Conservation (phyloP, 1,140 invertebrate species). For the Drosophila cardini region DNA sequence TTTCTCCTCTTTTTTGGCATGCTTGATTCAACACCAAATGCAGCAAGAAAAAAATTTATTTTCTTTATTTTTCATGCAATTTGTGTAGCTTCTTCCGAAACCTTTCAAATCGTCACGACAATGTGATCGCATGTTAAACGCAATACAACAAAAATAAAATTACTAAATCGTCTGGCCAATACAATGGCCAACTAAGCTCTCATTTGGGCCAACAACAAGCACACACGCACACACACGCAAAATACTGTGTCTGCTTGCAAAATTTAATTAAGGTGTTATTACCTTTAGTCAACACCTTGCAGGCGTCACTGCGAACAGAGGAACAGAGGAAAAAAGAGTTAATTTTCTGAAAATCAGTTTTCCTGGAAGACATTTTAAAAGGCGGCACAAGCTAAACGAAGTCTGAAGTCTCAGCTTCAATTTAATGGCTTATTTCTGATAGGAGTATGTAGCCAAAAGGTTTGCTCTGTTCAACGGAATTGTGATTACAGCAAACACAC, state of each 20-base stretch:
- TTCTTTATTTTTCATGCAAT: slow-evolving; percentile 2
- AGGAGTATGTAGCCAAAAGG: slow-evolving; percentile 36
- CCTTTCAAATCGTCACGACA: slow-evolving; percentile 20
- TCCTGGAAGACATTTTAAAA: slow-evolving; percentile 61
- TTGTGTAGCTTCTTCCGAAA: slow-evolving; percentile 50
- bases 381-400: slow-evolving; percentile 40
- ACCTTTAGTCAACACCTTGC: slow-evolving; percentile 78
- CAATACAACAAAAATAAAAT: slow-evolving; percentile 53
- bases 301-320: slow-evolving; percentile 55
- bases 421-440: slow-evolving; percentile 66
- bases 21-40: slow-evolving; percentile 50
- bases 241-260: slow-evolving; percentile 58
- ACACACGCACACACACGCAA: slow-evolving; percentile 49
- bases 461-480: slow-evolving; percentile 64
- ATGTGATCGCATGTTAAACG: slow-evolving; percentile 63
- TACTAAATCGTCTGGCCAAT: slow-evolving; percentile 66
- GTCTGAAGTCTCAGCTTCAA: slow-evolving; percentile 33
- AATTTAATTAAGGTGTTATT: slow-evolving; percentile 77
- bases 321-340: slow-evolving; percentile 64
- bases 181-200: slow-evolving; percentile 46
- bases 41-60: background rate
- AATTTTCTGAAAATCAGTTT: slow-evolving; percentile 54
- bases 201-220: slow-evolving; percentile 36
- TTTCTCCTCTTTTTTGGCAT: slow-evolving; percentile 41
- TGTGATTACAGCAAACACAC: slow-evolving; percentile 52